Conservation (phyloP, 2,113 vertebrate species). For the Tricholaema leucomelas region DNA sequence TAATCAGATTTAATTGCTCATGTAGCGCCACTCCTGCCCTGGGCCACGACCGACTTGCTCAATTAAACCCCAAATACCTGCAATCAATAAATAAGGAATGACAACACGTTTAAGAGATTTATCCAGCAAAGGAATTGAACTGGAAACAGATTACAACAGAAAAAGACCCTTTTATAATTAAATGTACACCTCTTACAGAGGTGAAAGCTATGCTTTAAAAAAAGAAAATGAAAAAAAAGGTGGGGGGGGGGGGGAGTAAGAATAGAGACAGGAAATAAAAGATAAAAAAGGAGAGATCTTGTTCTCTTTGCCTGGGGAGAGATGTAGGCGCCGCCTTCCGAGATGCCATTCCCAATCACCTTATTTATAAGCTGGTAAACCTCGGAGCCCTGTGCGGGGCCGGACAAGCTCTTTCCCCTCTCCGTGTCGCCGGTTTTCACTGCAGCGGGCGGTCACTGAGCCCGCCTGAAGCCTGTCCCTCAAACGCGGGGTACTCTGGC, state of each 20-base stretch:
- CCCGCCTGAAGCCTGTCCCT: neutral
- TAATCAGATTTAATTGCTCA: slow-evolving; percentile 88
- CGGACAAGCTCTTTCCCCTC: rapidly evolving
- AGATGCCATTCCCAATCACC: neutral
- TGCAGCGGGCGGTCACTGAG: rapidly evolving
- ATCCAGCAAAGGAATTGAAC: slow-evolving; percentile 72
- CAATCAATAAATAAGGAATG: slow-evolving; percentile 82
- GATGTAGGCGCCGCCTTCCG: neutral
- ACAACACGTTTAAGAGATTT: slow-evolving; percentile 79
- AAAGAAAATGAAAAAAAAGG: neutral
- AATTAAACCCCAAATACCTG: slow-evolving; percentile 85
- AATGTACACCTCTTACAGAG: slow-evolving; percentile 70
- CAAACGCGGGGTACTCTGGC: neutral
- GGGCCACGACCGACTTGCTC: slow-evolving; percentile 82
- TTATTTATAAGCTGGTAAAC: neutral
- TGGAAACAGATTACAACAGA: slow-evolving; percentile 74
- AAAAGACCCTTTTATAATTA: slow-evolving; percentile 70
- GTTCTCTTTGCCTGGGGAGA: neutral
- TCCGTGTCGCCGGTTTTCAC: neutral
- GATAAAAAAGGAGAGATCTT: neutral
- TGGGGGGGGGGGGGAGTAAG: neutral
- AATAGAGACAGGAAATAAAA: neutral
- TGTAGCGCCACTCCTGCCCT: slow-evolving; percentile 83
- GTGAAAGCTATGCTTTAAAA: neutral
- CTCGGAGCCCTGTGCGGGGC: neutral